Conservation (phyloP, 2,113 vertebrate genomes). For the Colossoma macropomum region DNA sequence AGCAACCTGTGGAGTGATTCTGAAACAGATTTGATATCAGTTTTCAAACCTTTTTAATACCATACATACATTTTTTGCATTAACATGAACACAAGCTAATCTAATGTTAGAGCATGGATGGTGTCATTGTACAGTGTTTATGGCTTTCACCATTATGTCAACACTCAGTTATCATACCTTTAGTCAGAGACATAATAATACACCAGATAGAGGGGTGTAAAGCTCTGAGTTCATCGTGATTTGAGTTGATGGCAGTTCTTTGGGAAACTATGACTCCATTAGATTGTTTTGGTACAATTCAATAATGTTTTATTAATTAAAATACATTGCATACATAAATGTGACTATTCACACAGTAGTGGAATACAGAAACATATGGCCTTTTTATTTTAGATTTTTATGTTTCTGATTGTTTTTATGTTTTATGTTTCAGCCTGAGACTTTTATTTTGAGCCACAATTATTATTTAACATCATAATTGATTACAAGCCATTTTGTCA, state of each 20-base stretch:
- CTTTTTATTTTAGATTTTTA: too few species aligned
- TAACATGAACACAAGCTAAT: neutral
- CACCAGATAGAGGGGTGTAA: too few species aligned
- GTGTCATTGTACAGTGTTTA: neutral
- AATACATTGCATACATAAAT: too few species aligned
- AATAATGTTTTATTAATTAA: neutral
- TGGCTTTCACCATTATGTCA: neutral
- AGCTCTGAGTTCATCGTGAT: too few species aligned
- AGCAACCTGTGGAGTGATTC: slow-evolving; percentile 43
- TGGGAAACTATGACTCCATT: neutral
- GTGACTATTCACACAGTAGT: too few species aligned
- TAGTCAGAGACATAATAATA: too few species aligned
- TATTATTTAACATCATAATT: too few species aligned
- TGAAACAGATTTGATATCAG: neutral
- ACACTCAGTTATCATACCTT: neutral
- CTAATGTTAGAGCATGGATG: neutral
- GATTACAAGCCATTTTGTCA: neutral
- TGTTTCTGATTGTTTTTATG: too few species aligned
- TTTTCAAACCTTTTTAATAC: neutral
- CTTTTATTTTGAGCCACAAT: too few species aligned
- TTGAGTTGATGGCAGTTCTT: too few species aligned
- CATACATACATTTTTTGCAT: neutral
- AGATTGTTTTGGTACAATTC: neutral
- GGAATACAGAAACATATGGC: too few species aligned
- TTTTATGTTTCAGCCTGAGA: too few species aligned